phyloP scores from a whole-genome alignment of 2,888 invertebrate genomes.

The Criorhina ranunculi region DNA sequence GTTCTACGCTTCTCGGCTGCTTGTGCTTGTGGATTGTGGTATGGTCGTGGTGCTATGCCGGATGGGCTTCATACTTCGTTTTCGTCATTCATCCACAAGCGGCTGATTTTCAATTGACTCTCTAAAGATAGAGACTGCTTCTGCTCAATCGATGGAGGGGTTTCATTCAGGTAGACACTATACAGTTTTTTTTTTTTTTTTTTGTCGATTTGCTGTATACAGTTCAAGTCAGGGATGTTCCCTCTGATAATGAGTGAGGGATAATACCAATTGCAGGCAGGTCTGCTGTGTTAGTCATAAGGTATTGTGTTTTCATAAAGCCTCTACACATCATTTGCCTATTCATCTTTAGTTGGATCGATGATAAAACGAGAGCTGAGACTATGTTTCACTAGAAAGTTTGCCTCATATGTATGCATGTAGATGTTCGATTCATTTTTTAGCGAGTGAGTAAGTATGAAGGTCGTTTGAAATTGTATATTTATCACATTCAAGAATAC shows the following conservation, averaged over 20 bases:
- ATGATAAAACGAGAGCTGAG: constrained; percentile 16
- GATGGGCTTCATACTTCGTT: constrained; percentile 36
- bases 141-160: constrained; percentile 61
- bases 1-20: constrained; percentile 5
- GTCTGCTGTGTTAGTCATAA: constrained; percentile 57
- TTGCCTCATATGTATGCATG: not conserved
- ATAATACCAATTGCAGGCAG: constrained; percentile 47
- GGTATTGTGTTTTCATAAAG: constrained; percentile 34
- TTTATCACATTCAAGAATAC: not conserved
- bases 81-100: constrained; percentile 34
- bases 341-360: constrained; percentile 39
- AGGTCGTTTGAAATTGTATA: constrained; percentile 15
- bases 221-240: constrained; percentile 63
- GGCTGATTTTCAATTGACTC: constrained; percentile 38
- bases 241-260: constrained; percentile 39
- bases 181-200: constrained; percentile 9
- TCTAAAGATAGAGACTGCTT: constrained; percentile 15
- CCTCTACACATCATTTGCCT: not conserved
- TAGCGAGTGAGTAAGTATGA: not conserved
- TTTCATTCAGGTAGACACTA: constrained; percentile 69
- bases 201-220: constrained; percentile 14
- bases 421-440: not conserved
- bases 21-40: constrained; percentile 4
- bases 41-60: constrained; percentile 35
- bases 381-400: constrained; percentile 18